phyloP scores from a whole-genome alignment of 2,113 vertebrate genomes.

The Saccopteryx bilineata region DNA sequence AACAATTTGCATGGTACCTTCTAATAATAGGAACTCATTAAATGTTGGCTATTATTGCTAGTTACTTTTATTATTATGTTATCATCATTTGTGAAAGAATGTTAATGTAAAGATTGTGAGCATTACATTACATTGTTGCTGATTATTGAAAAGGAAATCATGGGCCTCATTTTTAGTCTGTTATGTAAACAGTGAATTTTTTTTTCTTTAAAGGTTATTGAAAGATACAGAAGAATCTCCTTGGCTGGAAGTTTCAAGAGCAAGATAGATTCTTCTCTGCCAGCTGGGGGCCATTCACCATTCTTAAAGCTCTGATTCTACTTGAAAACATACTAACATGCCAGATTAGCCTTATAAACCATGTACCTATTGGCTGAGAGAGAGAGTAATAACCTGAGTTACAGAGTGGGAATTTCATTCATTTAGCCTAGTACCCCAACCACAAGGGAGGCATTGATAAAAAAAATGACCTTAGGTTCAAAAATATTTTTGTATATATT shows the following conservation, averaged over 20 bases:
- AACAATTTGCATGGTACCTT: not conserved
- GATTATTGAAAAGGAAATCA: not conserved
- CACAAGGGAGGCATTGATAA: not conserved
- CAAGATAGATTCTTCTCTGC: not conserved
- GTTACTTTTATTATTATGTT: not conserved
- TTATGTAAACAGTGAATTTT: not conserved
- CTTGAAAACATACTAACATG: conserved; percentile 16
- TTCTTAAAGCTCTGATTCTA: conserved; percentile 21
- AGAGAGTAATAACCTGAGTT: not conserved
- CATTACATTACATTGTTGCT: not conserved
- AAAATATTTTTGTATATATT: not conserved
- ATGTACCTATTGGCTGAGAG: not conserved
- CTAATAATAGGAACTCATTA: not conserved
- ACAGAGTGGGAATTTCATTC: not conserved
- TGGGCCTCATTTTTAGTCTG: not conserved
- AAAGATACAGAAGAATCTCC: not conserved
- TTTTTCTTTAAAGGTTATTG: not conserved
- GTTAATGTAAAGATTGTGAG: not conserved
- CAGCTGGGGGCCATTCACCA: not conserved
- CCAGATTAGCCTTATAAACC: not conserved
- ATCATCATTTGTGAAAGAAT: conserved; percentile 9
- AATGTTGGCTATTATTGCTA: not conserved
- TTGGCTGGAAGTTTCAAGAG: conserved; percentile 17
- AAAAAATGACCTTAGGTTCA: accelerated
- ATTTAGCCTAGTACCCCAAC: not conserved